Percentiles rank a stretch among this genome's conserved stretches.
These are phyloP conservation scores for Drosophila hamatofila DNA, from an alignment of 2,888 invertebrate species.

Conservation along the genomic window DNA sequence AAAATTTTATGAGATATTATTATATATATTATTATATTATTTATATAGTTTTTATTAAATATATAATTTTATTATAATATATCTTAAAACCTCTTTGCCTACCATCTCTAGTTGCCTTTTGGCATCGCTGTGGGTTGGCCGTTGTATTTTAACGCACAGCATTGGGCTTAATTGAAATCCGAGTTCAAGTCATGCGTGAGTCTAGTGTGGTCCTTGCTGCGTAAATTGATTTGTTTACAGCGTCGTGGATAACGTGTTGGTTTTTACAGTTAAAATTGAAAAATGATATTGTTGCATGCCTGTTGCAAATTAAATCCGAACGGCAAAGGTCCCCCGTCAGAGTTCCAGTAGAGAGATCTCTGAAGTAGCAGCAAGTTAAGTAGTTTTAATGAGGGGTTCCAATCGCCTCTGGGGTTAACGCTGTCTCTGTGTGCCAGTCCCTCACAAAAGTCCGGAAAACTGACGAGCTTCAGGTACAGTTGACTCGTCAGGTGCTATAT, in stretches of 20 bases:
- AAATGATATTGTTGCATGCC: conserved; percentile 82
- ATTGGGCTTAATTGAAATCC: conserved; percentile 72
- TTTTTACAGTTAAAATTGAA: conserved; percentile 82
- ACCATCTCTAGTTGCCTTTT: conserved; percentile 29
- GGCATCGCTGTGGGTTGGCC: conserved; percentile 42
- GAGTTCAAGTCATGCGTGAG: conserved; percentile 30
- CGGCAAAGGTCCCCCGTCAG: conserved; percentile 32
- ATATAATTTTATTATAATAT: not conserved
- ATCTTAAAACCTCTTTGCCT: not conserved
- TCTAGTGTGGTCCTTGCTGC: conserved; percentile 60
- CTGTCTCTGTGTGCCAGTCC: conserved; percentile 1
- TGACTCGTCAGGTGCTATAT: conserved; percentile 44
- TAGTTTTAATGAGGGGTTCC: conserved; percentile 74
- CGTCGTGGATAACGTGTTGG: conserved; percentile 72
- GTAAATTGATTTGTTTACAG: conserved; percentile 76
- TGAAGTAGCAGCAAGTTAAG: conserved; percentile 64
- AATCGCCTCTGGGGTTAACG: conserved; percentile 54
- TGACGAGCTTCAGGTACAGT: conserved; percentile 48
- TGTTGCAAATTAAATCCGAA: conserved; percentile 69
- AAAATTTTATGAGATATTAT: no score
- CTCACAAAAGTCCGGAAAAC: not conserved
- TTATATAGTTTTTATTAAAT: no score
- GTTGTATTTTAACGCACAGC: conserved; percentile 44
- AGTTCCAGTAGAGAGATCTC: not conserved
- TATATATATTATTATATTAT: no score